Evolutionary conservation across 1,140 invertebrate genomes (phyloP).

Genomic region (Hycleus cichorii): DNA sequence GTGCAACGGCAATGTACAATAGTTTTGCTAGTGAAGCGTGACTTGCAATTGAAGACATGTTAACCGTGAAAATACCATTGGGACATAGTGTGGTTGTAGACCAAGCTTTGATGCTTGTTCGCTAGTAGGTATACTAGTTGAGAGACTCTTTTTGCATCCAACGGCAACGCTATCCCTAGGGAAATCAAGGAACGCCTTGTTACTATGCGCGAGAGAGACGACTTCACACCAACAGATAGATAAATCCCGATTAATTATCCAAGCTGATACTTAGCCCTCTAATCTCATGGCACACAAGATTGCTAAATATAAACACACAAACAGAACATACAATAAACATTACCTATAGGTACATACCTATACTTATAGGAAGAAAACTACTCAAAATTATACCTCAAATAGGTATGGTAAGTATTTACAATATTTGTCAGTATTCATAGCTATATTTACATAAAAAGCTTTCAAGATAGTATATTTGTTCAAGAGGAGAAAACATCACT

Average conservation of each 20-base stretch:
- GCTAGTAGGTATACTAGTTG: slow-evolving; percentile 4
- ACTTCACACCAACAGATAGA: slow-evolving; percentile 12
- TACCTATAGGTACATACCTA: no score
- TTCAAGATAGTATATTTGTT: no score
- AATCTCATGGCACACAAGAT: neutral
- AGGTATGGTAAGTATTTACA: no score
- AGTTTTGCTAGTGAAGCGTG: slow-evolving; percentile 11
- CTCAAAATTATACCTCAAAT: no score
- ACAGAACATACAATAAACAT: no score
- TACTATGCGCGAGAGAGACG: slow-evolving; percentile 13
- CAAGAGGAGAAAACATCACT: no score
- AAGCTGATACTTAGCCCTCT: slow-evolving; percentile 6
- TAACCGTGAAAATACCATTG: slow-evolving; percentile 15
- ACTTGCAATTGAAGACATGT: slow-evolving; percentile 14
- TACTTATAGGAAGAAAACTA: no score
- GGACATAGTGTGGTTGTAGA: slow-evolving; percentile 12
- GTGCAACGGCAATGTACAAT: slow-evolving; percentile 11
- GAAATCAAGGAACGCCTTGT: slow-evolving; percentile 16
- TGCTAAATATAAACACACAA: no score
- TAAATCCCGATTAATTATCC: slow-evolving; percentile 17
- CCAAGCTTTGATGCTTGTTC: slow-evolving; percentile 5
- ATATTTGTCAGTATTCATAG: no score
- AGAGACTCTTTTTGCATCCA: slow-evolving; percentile 10
- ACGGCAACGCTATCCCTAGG: slow-evolving; percentile 7
- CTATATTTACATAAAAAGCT: no score